Conservation (phyloP, 2,797 vertebrate species). For the Megaceryle alcyon region DNA sequence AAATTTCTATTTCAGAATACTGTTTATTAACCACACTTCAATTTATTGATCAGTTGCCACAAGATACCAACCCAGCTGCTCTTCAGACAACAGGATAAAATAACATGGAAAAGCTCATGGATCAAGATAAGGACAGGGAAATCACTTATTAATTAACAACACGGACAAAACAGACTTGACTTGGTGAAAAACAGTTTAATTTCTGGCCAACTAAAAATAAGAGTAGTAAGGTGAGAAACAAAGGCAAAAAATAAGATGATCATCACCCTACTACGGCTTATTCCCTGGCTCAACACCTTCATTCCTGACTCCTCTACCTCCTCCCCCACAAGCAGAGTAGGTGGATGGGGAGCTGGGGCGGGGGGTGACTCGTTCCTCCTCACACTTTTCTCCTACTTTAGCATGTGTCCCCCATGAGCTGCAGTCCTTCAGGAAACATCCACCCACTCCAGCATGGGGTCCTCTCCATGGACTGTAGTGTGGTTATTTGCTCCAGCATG, state of each 20-base stretch:
- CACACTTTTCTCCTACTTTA: neutral
- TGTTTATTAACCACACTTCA: neutral
- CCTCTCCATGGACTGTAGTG: neutral
- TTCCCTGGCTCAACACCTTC: neutral
- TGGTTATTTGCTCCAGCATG: neutral
- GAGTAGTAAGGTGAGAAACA: neutral
- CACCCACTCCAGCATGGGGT: no score
- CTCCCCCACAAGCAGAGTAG: accelerated
- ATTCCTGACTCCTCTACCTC: neutral
- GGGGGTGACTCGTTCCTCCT: accelerated
- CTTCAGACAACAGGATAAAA: neutral
- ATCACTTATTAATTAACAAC: neutral
- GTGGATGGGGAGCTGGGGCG: neutral
- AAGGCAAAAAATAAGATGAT: neutral
- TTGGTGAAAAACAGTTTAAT: neutral
- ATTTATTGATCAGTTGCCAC: neutral
- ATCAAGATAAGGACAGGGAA: neutral
- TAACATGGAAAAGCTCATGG: neutral
- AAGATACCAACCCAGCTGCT: accelerated
- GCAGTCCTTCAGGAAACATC: neutral
- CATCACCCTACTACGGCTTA: neutral
- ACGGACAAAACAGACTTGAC: neutral
- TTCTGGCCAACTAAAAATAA: neutral
- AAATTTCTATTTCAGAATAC: neutral
- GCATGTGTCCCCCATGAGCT: neutral